Conservation (phyloP, 1,140 invertebrate genomes). For the Philaenus spumarius region DNA sequence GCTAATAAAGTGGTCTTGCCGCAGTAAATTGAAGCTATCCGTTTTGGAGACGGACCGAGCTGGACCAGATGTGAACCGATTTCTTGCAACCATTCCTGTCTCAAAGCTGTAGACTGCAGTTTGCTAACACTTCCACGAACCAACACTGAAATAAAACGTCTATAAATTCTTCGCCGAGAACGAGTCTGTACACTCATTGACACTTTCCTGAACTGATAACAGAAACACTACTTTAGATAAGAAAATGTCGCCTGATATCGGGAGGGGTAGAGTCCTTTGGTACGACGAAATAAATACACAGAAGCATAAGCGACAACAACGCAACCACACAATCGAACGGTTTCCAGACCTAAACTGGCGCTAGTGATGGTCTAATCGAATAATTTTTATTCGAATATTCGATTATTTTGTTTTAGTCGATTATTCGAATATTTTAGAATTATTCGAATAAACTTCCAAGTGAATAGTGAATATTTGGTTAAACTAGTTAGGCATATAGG, state of each 20-base stretch:
- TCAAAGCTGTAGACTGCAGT: conserved; percentile 4
- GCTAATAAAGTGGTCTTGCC: conserved; percentile 34
- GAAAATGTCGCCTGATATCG: neutral
- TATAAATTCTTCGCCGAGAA: neutral
- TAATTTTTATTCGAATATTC: too few species aligned
- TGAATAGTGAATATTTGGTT: too few species aligned
- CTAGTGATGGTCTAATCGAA: too few species aligned
- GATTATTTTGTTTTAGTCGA: too few species aligned
- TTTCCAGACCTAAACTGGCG: conserved; percentile 8
- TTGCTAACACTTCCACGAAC: conserved; percentile 10
- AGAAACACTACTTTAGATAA: too few species aligned
- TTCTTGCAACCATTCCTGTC: conserved; percentile 17
- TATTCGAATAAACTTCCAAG: too few species aligned
- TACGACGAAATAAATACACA: conserved; percentile 2
- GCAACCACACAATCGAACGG: neutral
- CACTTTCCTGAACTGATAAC: neutral
- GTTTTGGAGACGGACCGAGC: conserved; percentile 4
- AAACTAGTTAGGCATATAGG: too few species aligned
- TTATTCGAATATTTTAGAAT: too few species aligned
- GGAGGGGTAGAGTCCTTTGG: neutral
- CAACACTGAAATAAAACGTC: neutral
- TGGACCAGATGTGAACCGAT: neutral
- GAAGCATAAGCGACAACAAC: neutral
- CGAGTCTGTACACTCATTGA: conserved; percentile 10
- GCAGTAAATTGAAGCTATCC: conserved; percentile 14